Conservation (phyloP, 2,888 invertebrate species). For the Xanthorhoe designata region DNA sequence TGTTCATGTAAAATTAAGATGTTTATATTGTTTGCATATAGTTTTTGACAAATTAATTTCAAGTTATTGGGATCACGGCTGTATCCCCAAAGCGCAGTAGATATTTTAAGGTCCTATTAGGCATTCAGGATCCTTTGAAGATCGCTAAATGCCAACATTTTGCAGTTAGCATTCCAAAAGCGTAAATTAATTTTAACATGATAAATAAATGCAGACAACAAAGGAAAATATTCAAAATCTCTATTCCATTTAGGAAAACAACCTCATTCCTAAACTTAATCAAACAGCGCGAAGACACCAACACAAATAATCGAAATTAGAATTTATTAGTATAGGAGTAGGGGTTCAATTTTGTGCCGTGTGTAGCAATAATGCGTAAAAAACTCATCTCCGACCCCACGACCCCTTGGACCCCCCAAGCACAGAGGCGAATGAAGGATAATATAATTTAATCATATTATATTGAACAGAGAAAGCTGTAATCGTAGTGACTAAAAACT, state of each 20-base stretch:
- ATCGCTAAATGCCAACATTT: too few relatives aligned
- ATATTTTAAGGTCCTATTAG: too few relatives aligned
- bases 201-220: background rate
- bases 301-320: slow-evolving; percentile 77
- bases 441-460: background rate
- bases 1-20: too few relatives aligned
- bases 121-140: too few relatives aligned
- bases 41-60: too few relatives aligned
- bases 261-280: slow-evolving; percentile 51
- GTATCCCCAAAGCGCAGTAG: too few relatives aligned
- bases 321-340: slow-evolving; percentile 74
- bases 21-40: too few relatives aligned
- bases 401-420: slow-evolving; percentile 48
- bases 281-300: slow-evolving; percentile 45
- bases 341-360: slow-evolving; percentile 77
- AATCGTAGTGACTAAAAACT: background rate
- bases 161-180: too few relatives aligned
- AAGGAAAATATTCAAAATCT: slow-evolving; percentile 5
- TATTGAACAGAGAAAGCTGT: background rate
- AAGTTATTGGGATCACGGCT: too few relatives aligned
- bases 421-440: slow-evolving; percentile 32
- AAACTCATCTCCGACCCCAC: slow-evolving; percentile 81
- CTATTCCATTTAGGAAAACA: slow-evolving; percentile 16
- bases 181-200: background rate
- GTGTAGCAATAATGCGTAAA: slow-evolving; percentile 84